Conservation (phyloP, 2,797 vertebrate species). For the Chelonia mydas region DNA sequence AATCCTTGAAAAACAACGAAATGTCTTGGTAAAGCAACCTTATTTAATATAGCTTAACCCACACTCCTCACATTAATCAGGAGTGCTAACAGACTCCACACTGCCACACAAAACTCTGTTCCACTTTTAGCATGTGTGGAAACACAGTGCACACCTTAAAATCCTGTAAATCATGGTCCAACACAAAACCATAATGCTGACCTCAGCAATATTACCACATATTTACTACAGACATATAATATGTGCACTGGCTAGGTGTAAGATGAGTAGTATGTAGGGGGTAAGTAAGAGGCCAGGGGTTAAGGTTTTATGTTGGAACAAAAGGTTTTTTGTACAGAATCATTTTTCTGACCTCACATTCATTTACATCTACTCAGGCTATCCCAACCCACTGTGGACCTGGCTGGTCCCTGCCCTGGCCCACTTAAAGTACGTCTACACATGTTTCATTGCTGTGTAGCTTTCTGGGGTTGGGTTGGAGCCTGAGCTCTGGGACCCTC, state of each 20-base stretch:
- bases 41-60: background rate
- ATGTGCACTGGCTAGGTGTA: fast-evolving
- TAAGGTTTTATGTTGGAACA: background rate
- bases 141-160: background rate
- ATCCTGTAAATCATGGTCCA: background rate
- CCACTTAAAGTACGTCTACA: background rate
- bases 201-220: background rate
- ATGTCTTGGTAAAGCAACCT: background rate
- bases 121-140: background rate
- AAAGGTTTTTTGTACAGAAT: background rate
- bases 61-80: background rate
- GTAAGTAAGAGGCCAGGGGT: background rate
- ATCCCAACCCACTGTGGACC: background rate
- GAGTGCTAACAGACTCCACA: background rate
- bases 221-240: background rate
- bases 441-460: background rate
- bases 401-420: background rate
- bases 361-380: background rate
- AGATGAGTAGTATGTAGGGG: fast-evolving
- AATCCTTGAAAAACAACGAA: background rate
- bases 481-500: too few species aligned
- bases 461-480: background rate
- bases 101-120: background rate
- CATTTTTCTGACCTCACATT: background rate
- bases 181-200: background rate